Percentiles rank a stretch among this genome's conserved stretches.
Evolutionary conservation across 2,113 vertebrate genomes (phyloP).

Genomic region (Lethenteron reissneri): DNA sequence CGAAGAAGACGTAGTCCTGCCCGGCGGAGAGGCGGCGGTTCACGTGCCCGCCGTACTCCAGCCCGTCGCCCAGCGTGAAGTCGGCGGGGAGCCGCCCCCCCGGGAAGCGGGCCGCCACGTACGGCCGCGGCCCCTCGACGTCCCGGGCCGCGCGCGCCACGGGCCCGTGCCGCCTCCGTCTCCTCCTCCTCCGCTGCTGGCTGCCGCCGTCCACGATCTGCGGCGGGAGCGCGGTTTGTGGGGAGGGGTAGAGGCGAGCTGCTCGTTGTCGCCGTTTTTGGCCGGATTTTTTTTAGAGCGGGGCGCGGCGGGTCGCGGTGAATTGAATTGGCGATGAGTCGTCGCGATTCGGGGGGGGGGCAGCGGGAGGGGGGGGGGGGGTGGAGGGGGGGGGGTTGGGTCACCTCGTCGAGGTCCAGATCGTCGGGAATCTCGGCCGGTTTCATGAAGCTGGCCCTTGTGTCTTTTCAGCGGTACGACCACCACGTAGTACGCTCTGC

Average conservation of each 20-base stretch:
- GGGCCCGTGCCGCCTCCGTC: no score
- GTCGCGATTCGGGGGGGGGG: no score
- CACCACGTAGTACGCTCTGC: slow-evolving; percentile 83
- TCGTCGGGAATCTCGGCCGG: slow-evolving; percentile 88
- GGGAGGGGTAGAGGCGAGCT: no score
- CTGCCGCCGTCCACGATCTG: no score
- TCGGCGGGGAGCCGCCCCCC: slow-evolving; percentile 56
- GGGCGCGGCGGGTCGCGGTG: no score
- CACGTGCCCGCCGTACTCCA: slow-evolving; percentile 72
- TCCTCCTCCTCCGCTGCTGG: no score
- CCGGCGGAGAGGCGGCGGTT: slow-evolving; percentile 85
- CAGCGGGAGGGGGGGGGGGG: no score
- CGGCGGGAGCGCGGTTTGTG: no score
- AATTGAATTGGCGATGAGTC: no score
- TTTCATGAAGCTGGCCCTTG: slow-evolving; percentile 78
- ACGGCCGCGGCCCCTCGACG: slow-evolving; percentile 36
- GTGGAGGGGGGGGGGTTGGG: background rate
- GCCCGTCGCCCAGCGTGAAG: slow-evolving; percentile 72
- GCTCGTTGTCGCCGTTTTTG: no score
- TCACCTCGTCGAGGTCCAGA: slow-evolving; percentile 95
- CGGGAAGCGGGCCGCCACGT: slow-evolving; percentile 80
- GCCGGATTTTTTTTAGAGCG: no score
- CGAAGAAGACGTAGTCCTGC: slow-evolving; percentile 91
- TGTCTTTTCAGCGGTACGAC: slow-evolving; percentile 95
- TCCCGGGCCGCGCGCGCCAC: no score